These are phyloP conservation scores for Ceraclea dissimilis DNA, from an alignment of 2,888 invertebrate genomes.

Conservation along the genomic window DNA sequence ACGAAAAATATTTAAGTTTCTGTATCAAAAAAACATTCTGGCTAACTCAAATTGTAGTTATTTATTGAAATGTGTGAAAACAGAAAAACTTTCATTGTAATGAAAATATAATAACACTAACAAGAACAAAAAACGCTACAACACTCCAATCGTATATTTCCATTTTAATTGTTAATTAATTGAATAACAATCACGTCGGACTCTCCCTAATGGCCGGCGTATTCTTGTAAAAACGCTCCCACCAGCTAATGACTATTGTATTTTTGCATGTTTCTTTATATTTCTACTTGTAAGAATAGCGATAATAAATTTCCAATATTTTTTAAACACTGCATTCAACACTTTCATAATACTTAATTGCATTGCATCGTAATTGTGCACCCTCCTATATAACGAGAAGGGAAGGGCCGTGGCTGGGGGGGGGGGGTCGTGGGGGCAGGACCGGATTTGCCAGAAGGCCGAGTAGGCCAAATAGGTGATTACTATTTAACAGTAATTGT, in stretches of 20 bases:
- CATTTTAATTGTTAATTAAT: background rate
- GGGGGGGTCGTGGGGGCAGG: too few relatives aligned
- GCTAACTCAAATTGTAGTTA: too few relatives aligned
- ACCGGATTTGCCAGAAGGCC: too few relatives aligned
- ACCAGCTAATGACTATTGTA: slow-evolving; percentile 19
- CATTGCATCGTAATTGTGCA: slow-evolving; percentile 15
- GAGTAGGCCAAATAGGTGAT: too few relatives aligned
- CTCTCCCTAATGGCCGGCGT: slow-evolving; percentile 14
- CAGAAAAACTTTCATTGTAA: too few relatives aligned
- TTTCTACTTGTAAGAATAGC: background rate
- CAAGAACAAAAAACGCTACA: too few relatives aligned
- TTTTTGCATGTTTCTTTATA: slow-evolving; percentile 12
- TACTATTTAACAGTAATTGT: too few relatives aligned
- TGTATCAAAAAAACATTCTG: too few relatives aligned
- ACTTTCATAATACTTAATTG: slow-evolving; percentile 23
- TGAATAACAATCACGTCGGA: background rate
- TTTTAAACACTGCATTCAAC: slow-evolving; percentile 18
- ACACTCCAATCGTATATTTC: background rate
- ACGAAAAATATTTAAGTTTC: too few relatives aligned
- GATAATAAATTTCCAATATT: slow-evolving; percentile 22
- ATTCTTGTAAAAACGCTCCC: slow-evolving; percentile 14
- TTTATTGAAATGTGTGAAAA: too few relatives aligned
- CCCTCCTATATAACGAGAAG: slow-evolving; percentile 2
- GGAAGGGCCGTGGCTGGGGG: too few relatives aligned
- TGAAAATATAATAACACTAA: too few relatives aligned